Evolutionary conservation across 2,888 invertebrate species (phyloP).

Genomic region (Danaus chrysippus): DNA sequence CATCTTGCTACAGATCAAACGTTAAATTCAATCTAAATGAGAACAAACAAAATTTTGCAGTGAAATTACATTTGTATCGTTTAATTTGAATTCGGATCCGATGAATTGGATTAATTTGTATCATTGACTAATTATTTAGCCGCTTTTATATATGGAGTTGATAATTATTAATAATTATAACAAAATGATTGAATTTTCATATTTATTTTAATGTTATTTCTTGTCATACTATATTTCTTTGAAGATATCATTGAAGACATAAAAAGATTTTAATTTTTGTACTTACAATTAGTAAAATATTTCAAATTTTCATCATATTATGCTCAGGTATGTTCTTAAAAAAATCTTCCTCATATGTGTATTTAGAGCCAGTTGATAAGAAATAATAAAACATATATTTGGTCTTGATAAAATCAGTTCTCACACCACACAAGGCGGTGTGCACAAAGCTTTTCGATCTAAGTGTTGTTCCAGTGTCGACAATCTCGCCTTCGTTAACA

Average conservation of each 20-base stretch:
- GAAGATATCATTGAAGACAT: too few relatives aligned
- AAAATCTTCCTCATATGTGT: too few relatives aligned
- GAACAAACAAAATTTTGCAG: conserved; percentile 55
- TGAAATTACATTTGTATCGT: conserved; percentile 60
- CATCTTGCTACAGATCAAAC: conserved; percentile 38
- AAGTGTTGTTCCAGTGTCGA: conserved; percentile 58
- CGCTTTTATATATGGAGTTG: conserved; percentile 38
- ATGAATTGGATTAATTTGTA: conserved; percentile 53
- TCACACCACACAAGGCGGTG: conserved; percentile 47
- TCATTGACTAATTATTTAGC: conserved; percentile 50
- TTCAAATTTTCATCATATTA: too few relatives aligned
- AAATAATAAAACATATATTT: neutral
- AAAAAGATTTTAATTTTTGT: too few relatives aligned
- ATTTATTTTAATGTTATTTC: too few relatives aligned
- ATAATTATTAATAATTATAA: conserved; percentile 31
- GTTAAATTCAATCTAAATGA: conserved; percentile 42
- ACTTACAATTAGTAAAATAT: too few relatives aligned
- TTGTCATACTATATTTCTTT: too few relatives aligned
- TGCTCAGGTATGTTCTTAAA: too few relatives aligned
- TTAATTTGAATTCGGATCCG: conserved; percentile 51
- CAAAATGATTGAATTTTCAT: conserved; percentile 17
- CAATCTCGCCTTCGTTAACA: conserved; percentile 55
- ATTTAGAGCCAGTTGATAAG: neutral
- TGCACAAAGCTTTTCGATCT: conserved; percentile 38
- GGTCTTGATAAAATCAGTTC: conserved; percentile 49